Base-by-base conservation (phyloP, 2,797 vertebrate species). In the Gallirallus australis region DNA sequence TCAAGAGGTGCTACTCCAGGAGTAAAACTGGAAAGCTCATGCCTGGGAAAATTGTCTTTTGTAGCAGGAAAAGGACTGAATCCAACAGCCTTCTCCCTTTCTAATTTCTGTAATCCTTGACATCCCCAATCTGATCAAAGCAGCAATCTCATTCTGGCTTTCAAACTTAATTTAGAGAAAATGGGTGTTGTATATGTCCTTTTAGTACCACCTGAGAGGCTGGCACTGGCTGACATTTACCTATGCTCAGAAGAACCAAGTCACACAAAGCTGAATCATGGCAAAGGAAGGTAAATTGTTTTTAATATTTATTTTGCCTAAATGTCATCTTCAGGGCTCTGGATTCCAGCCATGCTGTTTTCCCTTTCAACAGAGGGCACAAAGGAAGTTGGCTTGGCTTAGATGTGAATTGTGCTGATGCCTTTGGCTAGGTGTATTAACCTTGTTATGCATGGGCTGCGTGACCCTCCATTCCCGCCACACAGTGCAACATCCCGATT, bases 131-230 rank as follows among this genome's bases (percentile, higher is more conserved):
- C 40, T 81, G 45, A 20, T 60, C 45, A 86, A n/a, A 84, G 20
- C 40, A 65, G 24, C 3, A 2, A 35, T 60, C 5, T 64, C 37
- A 53, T 12, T 77, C 37, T 0, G 0, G 25, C 37, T 86, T 82
- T 72, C 6, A 72, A 16, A 23, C 37, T 82, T 60, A 0, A 0
- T 71, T 60, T 72, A 37, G 61, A 65, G 52, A 33, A 76, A 70
- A 42, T 5, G 11, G 14, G 15, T 40, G 16, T 0, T 19, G 0
- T 60, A 0, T 45, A 25, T 83, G n/a, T 87, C 35, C 30, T 0
- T 0, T 57, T 81, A 75, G 8, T 15, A 30, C 64, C 52, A 53
- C 63, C 77, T 15, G 81, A 54, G 69, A 69, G 30, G 48, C 27
- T 85, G 73, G 28, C 28, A 10, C 24, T 59, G 60, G 13, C 53